Evolutionary conservation across 1,140 invertebrate genomes (phyloP).

Genomic region (Neodiprion virginianus): DNA sequence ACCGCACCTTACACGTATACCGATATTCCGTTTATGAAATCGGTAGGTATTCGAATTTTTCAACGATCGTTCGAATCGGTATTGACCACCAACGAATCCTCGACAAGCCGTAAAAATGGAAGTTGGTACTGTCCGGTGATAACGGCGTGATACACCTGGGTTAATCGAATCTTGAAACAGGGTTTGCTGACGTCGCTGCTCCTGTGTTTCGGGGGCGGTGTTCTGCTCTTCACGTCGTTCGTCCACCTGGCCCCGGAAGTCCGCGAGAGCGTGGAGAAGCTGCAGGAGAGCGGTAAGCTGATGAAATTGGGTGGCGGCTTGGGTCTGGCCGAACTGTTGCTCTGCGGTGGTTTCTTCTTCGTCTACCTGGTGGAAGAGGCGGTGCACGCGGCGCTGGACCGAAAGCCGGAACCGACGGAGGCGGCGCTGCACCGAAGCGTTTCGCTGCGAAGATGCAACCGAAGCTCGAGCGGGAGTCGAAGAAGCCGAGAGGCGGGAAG

Average conservation of each 20-base stretch:
- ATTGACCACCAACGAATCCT: too few species aligned
- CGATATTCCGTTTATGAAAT: too few species aligned
- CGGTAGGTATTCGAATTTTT: too few species aligned
- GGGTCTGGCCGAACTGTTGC: slow-evolving; percentile 71
- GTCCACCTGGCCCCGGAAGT: slow-evolving; percentile 81
- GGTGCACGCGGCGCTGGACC: slow-evolving; percentile 67
- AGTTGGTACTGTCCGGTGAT: too few species aligned
- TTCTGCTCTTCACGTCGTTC: slow-evolving; percentile 79
- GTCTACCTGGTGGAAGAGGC: slow-evolving; percentile 77
- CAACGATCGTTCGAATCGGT: too few species aligned
- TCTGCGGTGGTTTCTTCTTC: slow-evolving; percentile 76
- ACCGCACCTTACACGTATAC: too few species aligned
- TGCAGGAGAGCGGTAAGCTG: slow-evolving; percentile 53
- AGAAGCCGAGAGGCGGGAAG: neutral
- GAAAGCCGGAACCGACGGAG: slow-evolving; percentile 58
- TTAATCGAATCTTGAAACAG: slow-evolving; percentile 40
- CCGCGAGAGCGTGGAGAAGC: slow-evolving; percentile 62
- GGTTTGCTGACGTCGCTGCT: slow-evolving; percentile 67
- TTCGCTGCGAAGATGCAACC: slow-evolving; percentile 63
- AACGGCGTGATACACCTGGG: too few species aligned
- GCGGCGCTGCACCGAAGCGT: slow-evolving; percentile 65
- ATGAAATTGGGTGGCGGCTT: slow-evolving; percentile 47
- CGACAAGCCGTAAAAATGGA: too few species aligned
- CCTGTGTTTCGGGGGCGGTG: slow-evolving; percentile 82
- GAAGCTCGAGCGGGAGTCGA: slow-evolving; percentile 24